A percentile compares a stretch with the other conserved stretches of the same genome.
phyloP scores from a whole-genome alignment of 2,888 invertebrate species.

The Nemotelus nigrinus region DNA sequence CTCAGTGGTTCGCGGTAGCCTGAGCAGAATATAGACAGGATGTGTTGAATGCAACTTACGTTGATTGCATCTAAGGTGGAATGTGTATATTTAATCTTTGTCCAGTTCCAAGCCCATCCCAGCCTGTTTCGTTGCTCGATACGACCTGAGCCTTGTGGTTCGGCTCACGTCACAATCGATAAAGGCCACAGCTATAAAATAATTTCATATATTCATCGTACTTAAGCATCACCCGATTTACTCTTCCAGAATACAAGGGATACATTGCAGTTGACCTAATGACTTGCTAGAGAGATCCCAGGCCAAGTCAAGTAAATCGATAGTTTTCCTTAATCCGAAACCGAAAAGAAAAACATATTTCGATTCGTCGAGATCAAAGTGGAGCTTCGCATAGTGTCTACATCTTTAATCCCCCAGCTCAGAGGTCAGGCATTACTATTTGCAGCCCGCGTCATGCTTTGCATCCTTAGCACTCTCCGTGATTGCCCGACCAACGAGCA shows the following conservation, averaged over 20 bases:
- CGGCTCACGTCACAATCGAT: slow-evolving; percentile 9
- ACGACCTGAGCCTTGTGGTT: too few species aligned
- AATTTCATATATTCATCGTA: background rate
- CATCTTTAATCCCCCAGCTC: background rate
- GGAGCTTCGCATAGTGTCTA: slow-evolving; percentile 23
- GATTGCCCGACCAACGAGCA: background rate
- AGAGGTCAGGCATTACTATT: background rate
- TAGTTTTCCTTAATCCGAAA: slow-evolving; percentile 49
- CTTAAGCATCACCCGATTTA: slow-evolving; percentile 2
- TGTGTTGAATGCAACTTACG: slow-evolving; percentile 32
- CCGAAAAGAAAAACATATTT: slow-evolving; percentile 25
- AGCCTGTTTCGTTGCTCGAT: background rate
- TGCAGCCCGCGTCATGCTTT: background rate
- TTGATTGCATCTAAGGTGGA: slow-evolving; percentile 30
- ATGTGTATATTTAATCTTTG: background rate
- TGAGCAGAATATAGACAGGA: background rate
- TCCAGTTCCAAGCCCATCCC: slow-evolving; percentile 1
- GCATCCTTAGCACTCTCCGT: background rate
- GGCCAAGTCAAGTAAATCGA: slow-evolving; percentile 44
- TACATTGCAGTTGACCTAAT: slow-evolving; percentile 48
- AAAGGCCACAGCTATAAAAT: slow-evolving; percentile 6
- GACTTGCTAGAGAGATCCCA: slow-evolving; percentile 45
- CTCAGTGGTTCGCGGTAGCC: background rate
- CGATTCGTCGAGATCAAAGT: background rate
- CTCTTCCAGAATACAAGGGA: slow-evolving; percentile 8